Evolutionary conservation across 2,888 invertebrate genomes (phyloP), one percentile per base, ranked within the genome.

Genomic region (Gymnosoma rotundatum): DNA sequence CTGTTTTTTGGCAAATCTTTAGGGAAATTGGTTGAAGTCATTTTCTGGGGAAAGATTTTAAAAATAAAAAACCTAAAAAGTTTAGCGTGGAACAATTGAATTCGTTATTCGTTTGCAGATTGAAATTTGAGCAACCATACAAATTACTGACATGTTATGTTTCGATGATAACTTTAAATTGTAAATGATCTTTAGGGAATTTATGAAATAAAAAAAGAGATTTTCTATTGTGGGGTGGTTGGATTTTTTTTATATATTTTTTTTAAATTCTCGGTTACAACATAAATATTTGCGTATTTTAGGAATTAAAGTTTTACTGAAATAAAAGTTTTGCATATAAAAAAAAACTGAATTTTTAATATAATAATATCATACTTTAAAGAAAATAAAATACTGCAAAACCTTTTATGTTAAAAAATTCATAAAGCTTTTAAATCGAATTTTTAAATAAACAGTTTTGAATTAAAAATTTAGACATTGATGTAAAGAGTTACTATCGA

Each of bases 11-110:
- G 18, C 54, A 75, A 81, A 20, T 84, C 84, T 70, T 38, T 78
- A 52, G 80, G 78, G 84, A 84, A 84, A 84, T 81, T 69, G 75
- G 63, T 70, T 69, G 64, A 70, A 81, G 52, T 52, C 21, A 78
- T 84, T 74, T 81, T 58, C 32, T 2, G 32, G 48, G 52, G 10
- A 74, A 69, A 69, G 3, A n/a, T 16, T 48, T 52, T 48, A 48
- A n/a, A 42, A 42, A 42, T 1, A 42, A 42, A 7, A 32, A 32
- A 2, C 32, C 6, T 12, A 42, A 42, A 48, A 48, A 48, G n/a
- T 48, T 48, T 48, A 32, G 45, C n/a, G 60, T 54, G 52, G 58
- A 64, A 64, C 60, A 45, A 2, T 60, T 16, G 18, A 66, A 58
- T 20, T 56, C 18, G 3, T 50, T 52, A 56, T 25, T 54, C 38